These are phyloP conservation scores for Nemapogon koenigi DNA, from an alignment of 2,888 invertebrate species.

Conservation along the genomic window DNA sequence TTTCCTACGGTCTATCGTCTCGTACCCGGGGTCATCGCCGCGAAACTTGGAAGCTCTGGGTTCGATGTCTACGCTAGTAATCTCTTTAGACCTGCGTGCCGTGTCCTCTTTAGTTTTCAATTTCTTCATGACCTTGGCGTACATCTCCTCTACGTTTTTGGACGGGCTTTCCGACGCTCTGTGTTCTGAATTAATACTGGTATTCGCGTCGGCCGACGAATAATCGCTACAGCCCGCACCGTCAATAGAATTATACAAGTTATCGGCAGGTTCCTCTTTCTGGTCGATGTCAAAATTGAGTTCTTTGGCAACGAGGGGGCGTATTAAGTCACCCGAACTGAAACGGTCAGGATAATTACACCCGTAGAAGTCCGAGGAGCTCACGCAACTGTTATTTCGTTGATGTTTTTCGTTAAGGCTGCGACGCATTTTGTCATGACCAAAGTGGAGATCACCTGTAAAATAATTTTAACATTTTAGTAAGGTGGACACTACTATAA, in stretches of 20 bases:
- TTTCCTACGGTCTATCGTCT: constrained; percentile 54
- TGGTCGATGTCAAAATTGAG: constrained; percentile 50
- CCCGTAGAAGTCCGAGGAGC: constrained; percentile 59
- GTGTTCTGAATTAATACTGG: constrained; percentile 35
- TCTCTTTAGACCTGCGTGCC: constrained; percentile 33
- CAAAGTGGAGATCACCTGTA: constrained; percentile 52
- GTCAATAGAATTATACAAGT: constrained; percentile 50
- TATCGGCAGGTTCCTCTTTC: constrained; percentile 31
- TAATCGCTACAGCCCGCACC: constrained; percentile 39
- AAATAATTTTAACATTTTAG: background rate
- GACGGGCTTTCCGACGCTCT: constrained; percentile 63
- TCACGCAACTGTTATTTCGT: constrained; percentile 59
- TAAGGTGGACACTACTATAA: no score
- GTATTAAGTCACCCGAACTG: constrained; percentile 53
- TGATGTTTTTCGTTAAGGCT: constrained; percentile 60
- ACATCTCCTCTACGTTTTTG: constrained; percentile 86
- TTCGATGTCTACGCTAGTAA: constrained; percentile 25
- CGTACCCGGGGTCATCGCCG: constrained; percentile 56
- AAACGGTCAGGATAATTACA: constrained; percentile 60
- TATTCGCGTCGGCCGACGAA: constrained; percentile 36
- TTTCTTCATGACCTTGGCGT: constrained; percentile 85
- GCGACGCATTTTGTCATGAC: constrained; percentile 50
- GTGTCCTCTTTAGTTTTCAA: constrained; percentile 56
- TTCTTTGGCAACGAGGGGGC: constrained; percentile 52
- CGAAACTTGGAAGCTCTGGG: constrained; percentile 31